Base-by-base conservation (phyloP, 2,113 vertebrate genomes). In the Sinocyclocheilus anshuiensis region DNA sequence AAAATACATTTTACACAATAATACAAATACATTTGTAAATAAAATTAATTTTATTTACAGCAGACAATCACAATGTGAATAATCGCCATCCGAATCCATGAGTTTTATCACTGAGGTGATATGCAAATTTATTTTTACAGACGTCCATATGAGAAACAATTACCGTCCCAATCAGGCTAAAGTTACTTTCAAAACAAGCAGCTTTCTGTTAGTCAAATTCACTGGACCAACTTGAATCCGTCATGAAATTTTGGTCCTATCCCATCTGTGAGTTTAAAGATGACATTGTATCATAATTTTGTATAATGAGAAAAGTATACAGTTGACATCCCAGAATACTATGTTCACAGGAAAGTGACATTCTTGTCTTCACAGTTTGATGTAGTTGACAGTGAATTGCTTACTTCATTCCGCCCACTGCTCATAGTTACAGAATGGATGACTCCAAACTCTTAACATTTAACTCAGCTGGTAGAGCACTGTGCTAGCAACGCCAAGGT, bases 401-500 rank as follows among this genome's bases (percentile, higher is more conserved):
- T 80, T 26, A 7, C 57, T 39, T 80, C 33, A 63, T 63, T 81
- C 16, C 6, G 0, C 57, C 57, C 36, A 79, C 77, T 59, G 10
- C 55, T 61, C 10, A 61, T 22, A 57, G 55, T 61, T 1, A 42
- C 9, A 79, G 4, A 39, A 22, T 4, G 1, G 4, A 39, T 39
- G 22, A n/a, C 36, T 63, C 22, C 12, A 42, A 63, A 36, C 36
- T 24, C 22, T 10, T 63, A 13, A 81, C 36, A 65, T 81, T 81
- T 18, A 61, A 81, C 78, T 45, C n/a, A 29, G 74, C 75, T 77
- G 74, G 11, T 53, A 50, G 74, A 50, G 48, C 45, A 50, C n/a
- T 24, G 13, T 0, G 0, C 45, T 26, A 24, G n/a, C 42, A 76
- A 15, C 1, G 3, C 42, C 42, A 77, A 26, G 13, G 74, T 24